These are phyloP conservation scores for Cetonia aurata DNA, from an alignment of 2,888 invertebrate genomes.

Conservation along the genomic window DNA sequence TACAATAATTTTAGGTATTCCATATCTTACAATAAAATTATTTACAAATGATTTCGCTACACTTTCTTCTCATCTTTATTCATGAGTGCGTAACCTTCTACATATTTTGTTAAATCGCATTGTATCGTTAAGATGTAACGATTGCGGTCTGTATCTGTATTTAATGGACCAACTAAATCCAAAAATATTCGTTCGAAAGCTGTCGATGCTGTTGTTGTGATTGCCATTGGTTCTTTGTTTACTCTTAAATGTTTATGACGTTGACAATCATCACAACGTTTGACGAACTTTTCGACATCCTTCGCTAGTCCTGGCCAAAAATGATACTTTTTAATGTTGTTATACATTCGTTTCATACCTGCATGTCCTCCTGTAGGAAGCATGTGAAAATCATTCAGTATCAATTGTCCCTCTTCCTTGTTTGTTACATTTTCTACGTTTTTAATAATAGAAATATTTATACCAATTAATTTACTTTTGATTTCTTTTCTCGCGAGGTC, in stretches of 20 bases:
- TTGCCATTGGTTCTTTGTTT: slow-evolving; percentile 44
- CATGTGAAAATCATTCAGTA: slow-evolving; percentile 52
- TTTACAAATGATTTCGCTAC: slow-evolving; percentile 47
- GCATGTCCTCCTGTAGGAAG: slow-evolving; percentile 52
- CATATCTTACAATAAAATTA: slow-evolving; percentile 48
- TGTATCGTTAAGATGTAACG: slow-evolving; percentile 46
- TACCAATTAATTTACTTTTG: slow-evolving; percentile 26
- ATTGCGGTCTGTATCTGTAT: slow-evolving; percentile 17
- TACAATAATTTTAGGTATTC: slow-evolving; percentile 42
- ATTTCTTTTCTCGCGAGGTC: slow-evolving; percentile 2
- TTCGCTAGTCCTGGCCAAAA: slow-evolving; percentile 47
- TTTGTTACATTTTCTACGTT: slow-evolving; percentile 41
- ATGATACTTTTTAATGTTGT: slow-evolving; percentile 48
- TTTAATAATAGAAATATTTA: slow-evolving; percentile 47
- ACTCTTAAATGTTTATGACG: slow-evolving; percentile 47
- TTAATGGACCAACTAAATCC: slow-evolving; percentile 44
- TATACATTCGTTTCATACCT: slow-evolving; percentile 50
- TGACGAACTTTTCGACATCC: slow-evolving; percentile 49
- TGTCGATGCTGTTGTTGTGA: slow-evolving; percentile 46
- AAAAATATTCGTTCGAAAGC: slow-evolving; percentile 49
- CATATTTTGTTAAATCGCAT: slow-evolving; percentile 47
- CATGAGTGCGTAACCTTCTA: slow-evolving; percentile 43
- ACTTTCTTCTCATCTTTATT: slow-evolving; percentile 41
- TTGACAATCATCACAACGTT: slow-evolving; percentile 50
- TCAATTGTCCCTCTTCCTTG: slow-evolving; percentile 45